phyloP scores from a whole-genome alignment of 2,113 vertebrate genomes.

The Peromyscus polionotus region DNA sequence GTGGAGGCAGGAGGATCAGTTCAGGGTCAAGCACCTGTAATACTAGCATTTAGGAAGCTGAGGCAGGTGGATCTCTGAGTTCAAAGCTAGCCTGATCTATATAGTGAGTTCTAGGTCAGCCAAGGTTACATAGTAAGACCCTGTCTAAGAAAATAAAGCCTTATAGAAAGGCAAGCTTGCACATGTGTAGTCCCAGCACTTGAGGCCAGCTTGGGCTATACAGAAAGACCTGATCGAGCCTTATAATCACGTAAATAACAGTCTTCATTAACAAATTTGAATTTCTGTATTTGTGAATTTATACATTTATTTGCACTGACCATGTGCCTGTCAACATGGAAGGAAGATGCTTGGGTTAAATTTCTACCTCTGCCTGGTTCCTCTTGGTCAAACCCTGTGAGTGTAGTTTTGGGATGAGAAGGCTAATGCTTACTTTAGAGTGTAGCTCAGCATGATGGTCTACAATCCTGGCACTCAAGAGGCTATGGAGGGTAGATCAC shows the following conservation, averaged over 20 bases:
- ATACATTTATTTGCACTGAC: background rate
- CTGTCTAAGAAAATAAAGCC: background rate
- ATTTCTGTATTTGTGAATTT: background rate
- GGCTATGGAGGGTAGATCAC: too few species aligned
- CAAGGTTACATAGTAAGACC: background rate
- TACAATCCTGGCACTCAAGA: background rate
- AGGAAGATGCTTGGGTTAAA: background rate
- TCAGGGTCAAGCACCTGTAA: background rate
- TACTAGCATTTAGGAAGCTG: background rate
- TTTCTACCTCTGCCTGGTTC: background rate
- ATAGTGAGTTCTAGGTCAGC: background rate
- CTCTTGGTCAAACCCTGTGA: background rate
- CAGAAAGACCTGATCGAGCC: background rate
- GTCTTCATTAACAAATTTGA: background rate
- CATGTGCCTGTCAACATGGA: too few species aligned
- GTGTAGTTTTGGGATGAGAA: background rate
- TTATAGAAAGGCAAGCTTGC: background rate
- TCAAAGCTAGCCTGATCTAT: background rate
- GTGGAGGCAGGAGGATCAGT: background rate
- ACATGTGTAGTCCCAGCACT: background rate
- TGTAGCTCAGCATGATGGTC: too few species aligned
- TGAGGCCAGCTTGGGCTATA: background rate
- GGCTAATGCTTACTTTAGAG: background rate
- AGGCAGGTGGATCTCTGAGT: background rate
- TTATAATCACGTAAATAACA: background rate